These are phyloP conservation scores for Phyllopteryx taeniolatus DNA, from an alignment of 2,113 vertebrate genomes.

Conservation along the genomic window DNA sequence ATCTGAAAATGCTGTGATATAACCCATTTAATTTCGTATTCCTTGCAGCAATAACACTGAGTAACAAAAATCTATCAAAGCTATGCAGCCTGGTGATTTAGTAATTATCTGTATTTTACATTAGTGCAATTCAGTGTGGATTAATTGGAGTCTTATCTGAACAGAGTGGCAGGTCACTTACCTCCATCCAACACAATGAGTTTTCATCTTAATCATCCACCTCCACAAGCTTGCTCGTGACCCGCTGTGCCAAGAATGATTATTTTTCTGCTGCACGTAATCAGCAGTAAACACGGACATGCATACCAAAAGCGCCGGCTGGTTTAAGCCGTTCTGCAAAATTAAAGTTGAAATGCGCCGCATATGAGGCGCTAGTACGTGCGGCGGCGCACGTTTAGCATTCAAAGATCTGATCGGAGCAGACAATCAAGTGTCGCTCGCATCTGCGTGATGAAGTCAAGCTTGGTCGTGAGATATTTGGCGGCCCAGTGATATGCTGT, in stretches of 20 bases:
- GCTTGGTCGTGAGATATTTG: background rate
- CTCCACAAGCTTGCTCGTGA: constrained; percentile 66
- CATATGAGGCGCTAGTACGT: background rate
- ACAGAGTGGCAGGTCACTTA: constrained; percentile 76
- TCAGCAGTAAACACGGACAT: constrained; percentile 46
- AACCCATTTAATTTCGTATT: constrained; percentile 81
- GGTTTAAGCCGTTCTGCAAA: constrained; percentile 43
- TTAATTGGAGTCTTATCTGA: constrained; percentile 79
- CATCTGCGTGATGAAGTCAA: background rate
- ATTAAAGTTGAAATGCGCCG: constrained; percentile 17
- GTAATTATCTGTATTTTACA: constrained; percentile 81
- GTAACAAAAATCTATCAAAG: constrained; percentile 77
- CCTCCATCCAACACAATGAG: constrained; percentile 70
- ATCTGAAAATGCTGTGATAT: constrained; percentile 79
- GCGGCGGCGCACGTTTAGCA: background rate
- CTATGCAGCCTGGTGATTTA: constrained; percentile 76
- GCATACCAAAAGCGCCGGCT: constrained; percentile 26
- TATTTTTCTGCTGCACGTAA: constrained; percentile 60
- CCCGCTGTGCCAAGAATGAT: constrained; percentile 61
- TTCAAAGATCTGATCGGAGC: background rate
- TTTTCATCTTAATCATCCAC: constrained; percentile 74
- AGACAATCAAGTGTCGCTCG: background rate
- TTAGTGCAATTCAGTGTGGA: constrained; percentile 72
- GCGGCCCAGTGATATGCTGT: background rate
- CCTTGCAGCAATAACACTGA: constrained; percentile 73